phyloP scores from a whole-genome alignment of 2,888 invertebrate genomes.

The Dasysyrphus tricinctus region DNA sequence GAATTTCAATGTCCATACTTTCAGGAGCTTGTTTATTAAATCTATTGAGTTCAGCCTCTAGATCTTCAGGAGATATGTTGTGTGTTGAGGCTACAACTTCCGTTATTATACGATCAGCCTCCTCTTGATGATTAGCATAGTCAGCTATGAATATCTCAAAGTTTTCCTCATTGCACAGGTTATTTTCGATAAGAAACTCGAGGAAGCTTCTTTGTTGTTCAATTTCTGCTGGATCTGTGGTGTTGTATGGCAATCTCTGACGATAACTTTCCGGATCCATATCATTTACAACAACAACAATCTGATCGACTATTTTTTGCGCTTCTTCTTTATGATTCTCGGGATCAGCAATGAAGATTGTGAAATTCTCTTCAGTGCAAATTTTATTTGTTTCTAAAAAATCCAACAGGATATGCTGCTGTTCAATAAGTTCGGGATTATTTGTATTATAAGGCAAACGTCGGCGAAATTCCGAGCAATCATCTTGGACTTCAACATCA shows the following conservation, averaged over 20 bases:
- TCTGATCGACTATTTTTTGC: constrained; percentile 79
- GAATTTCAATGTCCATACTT: constrained; percentile 58
- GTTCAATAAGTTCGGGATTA: constrained; percentile 80
- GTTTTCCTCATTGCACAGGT: constrained; percentile 78
- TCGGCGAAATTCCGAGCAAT: constrained; percentile 78
- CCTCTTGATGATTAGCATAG: constrained; percentile 76
- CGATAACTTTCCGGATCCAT: constrained; percentile 76
- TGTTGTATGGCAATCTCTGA: constrained; percentile 77
- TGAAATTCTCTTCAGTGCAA: constrained; percentile 82
- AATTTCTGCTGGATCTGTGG: constrained; percentile 76
- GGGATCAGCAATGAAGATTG: constrained; percentile 82
- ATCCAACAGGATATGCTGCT: constrained; percentile 81
- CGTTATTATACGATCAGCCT: constrained; percentile 77
- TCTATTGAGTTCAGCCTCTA: constrained; percentile 48
- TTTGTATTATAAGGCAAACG: constrained; percentile 81
- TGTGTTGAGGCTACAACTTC: constrained; percentile 51
- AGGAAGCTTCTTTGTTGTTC: constrained; percentile 77
- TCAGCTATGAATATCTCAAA: constrained; percentile 79
- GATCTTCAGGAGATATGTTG: constrained; percentile 55
- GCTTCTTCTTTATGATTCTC: constrained; percentile 82
- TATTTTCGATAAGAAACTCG: constrained; percentile 78
- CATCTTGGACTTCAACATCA: constrained; percentile 64
- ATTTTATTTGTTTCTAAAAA: constrained; percentile 82
- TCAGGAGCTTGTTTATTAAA: constrained; percentile 24
- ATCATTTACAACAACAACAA: constrained; percentile 77